These are phyloP conservation scores for Prostheceraeus crozeri DNA, from an alignment of 2,888 invertebrate species.

Conservation along the genomic window DNA sequence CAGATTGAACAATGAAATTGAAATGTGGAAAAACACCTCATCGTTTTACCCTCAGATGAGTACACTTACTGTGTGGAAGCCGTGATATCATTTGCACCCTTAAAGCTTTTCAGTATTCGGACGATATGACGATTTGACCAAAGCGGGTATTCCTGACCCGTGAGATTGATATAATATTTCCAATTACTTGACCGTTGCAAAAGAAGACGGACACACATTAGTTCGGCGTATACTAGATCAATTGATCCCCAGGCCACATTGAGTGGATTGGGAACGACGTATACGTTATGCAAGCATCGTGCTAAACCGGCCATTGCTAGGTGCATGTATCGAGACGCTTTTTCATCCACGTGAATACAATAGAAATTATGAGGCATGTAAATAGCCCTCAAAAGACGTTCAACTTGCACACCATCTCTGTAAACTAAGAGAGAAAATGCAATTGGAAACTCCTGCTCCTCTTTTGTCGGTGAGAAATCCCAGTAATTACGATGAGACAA, in stretches of 20 bases:
- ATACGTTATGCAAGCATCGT: slow-evolving; percentile 46
- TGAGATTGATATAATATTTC: slow-evolving; percentile 41
- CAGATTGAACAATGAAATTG: too few relatives aligned
- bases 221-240: slow-evolving; percentile 34
- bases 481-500: too few relatives aligned
- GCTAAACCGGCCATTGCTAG: slow-evolving; percentile 42
- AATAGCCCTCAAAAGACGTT: slow-evolving; percentile 47
- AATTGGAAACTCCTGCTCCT: slow-evolving; percentile 13
- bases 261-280: slow-evolving; percentile 43
- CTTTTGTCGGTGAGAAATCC: too few relatives aligned
- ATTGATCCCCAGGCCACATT: slow-evolving; percentile 41
- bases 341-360: slow-evolving; percentile 52
- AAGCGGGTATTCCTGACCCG: slow-evolving; percentile 41
- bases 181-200: slow-evolving; percentile 8
- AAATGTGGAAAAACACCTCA: too few relatives aligned
- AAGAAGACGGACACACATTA: slow-evolving; percentile 35
- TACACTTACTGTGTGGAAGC: too few relatives aligned
- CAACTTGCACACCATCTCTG: slow-evolving; percentile 42
- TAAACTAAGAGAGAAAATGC: background rate
- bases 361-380: slow-evolving; percentile 51
- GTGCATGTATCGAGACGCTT: slow-evolving; percentile 42
- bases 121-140: slow-evolving; percentile 3
- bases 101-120: background rate
- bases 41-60: too few relatives aligned
- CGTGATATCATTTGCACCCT: slow-evolving; percentile 14